Percentiles rank a stretch among this genome's conserved stretches.
These are phyloP conservation scores for Anableps anableps DNA, from an alignment of 2,797 vertebrate genomes.

Conservation along the genomic window DNA sequence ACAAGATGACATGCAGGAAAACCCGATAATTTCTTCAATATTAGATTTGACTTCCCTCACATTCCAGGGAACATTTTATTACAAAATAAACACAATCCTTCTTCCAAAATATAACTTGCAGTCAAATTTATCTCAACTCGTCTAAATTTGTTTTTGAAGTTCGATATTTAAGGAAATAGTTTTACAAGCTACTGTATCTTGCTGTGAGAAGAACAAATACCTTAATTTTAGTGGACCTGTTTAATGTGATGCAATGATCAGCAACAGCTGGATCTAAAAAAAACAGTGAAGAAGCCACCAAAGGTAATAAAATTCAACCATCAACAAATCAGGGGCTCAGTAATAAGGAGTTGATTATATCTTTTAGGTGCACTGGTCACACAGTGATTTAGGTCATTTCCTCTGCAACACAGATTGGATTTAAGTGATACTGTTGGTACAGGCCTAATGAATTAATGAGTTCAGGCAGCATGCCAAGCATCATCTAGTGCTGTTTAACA, in stretches of 20 bases:
- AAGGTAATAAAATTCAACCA: constrained; percentile 4
- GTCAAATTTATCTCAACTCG: not conserved
- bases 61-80: not conserved
- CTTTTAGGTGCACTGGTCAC: not conserved
- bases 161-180: not conserved
- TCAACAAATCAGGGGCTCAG: not conserved
- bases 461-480: constrained; percentile 28
- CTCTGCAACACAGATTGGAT: constrained; percentile 13
- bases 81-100: constrained; percentile 10
- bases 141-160: not conserved
- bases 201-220: not conserved
- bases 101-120: not conserved
- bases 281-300: not conserved
- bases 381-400: constrained; percentile 12
- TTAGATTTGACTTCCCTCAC: not conserved
- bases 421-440: constrained; percentile 24
- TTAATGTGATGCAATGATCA: not conserved
- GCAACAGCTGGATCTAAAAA: not conserved
- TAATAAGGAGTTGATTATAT: constrained; percentile 10
- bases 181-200: not conserved
- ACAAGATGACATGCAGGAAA: not conserved
- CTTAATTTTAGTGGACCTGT: not conserved
- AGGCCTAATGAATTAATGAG: constrained; percentile 47
- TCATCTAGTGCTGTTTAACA: constrained; percentile 33
- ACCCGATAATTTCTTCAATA: not conserved